These are phyloP conservation scores for Anguilla rostrata DNA, from an alignment of 2,113 vertebrate species.

Conservation along the genomic window DNA sequence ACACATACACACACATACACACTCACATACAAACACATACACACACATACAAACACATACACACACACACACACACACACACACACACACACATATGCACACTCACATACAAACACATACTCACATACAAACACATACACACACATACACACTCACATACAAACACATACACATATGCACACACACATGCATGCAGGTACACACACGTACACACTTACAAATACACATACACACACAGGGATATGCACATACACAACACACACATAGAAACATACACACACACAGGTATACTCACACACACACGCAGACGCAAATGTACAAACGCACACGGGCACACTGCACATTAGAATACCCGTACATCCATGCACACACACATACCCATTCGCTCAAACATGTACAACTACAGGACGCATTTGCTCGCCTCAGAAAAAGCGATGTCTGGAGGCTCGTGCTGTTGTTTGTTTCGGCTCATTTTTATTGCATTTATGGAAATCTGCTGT, in stretches of 20 bases:
- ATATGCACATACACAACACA: constrained; percentile 10
- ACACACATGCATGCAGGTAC: background rate
- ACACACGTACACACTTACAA: background rate
- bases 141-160: background rate
- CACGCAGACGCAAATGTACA: background rate
- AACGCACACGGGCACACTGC: constrained; percentile 9
- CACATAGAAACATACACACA: background rate
- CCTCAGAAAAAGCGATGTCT: background rate
- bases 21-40: background rate
- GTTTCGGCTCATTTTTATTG: constrained; percentile 12
- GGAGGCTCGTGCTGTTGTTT: background rate
- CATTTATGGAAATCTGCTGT: background rate
- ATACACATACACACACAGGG: background rate
- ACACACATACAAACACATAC: constrained; percentile 12
- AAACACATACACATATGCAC: background rate
- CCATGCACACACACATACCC: background rate
- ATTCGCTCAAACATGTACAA: background rate
- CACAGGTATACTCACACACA: constrained; percentile 5
- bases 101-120: background rate
- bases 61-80: background rate
- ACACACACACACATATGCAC: no score
- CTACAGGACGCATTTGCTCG: background rate
- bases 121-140: background rate
- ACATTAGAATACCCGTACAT: constrained; percentile 25
- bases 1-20: constrained; percentile 26